Evolutionary conservation across 2,113 vertebrate genomes (phyloP).

Genomic region (Motacilla tschutschensis): DNA sequence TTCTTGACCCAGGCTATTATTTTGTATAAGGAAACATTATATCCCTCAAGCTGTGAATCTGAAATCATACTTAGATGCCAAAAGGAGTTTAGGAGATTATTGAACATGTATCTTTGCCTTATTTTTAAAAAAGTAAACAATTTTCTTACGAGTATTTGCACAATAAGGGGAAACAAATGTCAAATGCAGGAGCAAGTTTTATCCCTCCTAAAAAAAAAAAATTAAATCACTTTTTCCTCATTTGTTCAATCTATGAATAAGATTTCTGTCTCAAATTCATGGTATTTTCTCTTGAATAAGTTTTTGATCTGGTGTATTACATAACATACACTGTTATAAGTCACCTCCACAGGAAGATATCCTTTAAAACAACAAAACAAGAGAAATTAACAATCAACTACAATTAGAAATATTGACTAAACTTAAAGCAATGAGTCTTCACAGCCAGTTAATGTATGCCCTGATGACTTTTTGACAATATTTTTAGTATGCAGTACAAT

Average conservation of each 20-base stretch:
- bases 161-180: background rate
- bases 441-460: background rate
- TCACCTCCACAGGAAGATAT: background rate
- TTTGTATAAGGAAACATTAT: background rate
- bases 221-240: background rate
- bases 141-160: background rate
- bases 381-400: background rate
- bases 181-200: background rate
- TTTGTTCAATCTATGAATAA: background rate
- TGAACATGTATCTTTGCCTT: accelerated
- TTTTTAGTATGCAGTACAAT: background rate
- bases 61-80: background rate
- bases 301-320: background rate
- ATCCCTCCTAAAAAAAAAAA: background rate
- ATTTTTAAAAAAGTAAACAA: background rate
- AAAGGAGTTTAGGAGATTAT: background rate
- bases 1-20: background rate
- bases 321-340: background rate
- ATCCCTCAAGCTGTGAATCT: background rate
- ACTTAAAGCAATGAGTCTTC: background rate
- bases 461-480: background rate
- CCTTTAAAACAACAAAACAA: background rate
- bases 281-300: background rate
- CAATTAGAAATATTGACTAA: background rate
- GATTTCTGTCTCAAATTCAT: background rate